Percentiles rank a stretch among this genome's conserved stretches.
Evolutionary conservation across 2,113 vertebrate genomes (phyloP).

Genomic region (Anseranas semipalmata): DNA sequence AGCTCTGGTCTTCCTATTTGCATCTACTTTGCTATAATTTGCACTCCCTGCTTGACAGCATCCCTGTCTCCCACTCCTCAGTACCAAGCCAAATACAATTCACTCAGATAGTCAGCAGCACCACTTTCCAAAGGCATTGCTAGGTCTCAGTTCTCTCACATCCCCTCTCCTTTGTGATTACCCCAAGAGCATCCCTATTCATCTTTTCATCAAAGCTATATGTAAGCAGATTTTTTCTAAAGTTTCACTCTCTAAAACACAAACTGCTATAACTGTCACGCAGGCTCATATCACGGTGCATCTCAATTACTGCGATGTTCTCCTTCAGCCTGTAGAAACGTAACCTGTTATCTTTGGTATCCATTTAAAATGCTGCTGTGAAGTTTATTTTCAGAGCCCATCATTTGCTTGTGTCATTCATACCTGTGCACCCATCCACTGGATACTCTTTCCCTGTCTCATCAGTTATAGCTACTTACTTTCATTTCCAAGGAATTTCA

Average conservation of each 20-base stretch:
- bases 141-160: not conserved
- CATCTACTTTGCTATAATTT: not conserved
- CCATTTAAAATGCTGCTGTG: not conserved
- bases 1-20: not conserved
- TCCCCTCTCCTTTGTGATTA: not conserved
- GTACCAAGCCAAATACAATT: not conserved
- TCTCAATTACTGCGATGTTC: not conserved
- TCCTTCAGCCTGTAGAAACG: not conserved
- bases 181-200: not conserved
- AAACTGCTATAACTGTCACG: not conserved
- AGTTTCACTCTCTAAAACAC: not conserved
- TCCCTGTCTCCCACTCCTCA: not conserved
- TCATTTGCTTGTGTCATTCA: not conserved
- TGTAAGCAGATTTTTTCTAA: not conserved
- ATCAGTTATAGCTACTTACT: not conserved
- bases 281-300: accelerated
- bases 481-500: not conserved
- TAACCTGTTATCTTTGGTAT: not conserved
- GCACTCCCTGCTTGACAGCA: not conserved
- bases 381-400: not conserved
- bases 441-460: not conserved
- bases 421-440: not conserved
- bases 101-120: not conserved
- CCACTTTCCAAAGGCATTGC: not conserved
- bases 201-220: not conserved